A percentile compares a stretch with the other conserved stretches of the same genome.
Evolutionary conservation across 2,888 invertebrate genomes (phyloP).

Genomic region (Agrotis exclamationis): DNA sequence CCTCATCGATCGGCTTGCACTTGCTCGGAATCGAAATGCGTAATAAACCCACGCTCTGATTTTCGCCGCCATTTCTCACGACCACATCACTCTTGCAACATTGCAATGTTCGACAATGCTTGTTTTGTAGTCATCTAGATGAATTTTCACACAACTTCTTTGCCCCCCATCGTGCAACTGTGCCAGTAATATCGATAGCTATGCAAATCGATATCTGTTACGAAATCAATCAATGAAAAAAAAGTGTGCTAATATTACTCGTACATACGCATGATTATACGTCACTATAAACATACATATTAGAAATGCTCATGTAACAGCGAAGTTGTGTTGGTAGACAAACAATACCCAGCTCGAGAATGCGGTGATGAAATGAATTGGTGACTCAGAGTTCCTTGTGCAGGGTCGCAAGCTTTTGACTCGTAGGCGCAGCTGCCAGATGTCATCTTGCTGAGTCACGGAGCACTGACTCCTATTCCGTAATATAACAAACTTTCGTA

Average conservation of each 20-base stretch:
- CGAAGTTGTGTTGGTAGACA: constrained; percentile 59
- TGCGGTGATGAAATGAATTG: constrained; percentile 79
- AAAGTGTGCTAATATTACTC: constrained; percentile 62
- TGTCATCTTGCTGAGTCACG: constrained; percentile 85
- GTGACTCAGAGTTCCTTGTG: constrained; percentile 83
- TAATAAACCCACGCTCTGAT: constrained; percentile 89
- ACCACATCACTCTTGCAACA: constrained; percentile 80
- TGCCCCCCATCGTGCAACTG: constrained; percentile 69
- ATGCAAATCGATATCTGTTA: constrained; percentile 79
- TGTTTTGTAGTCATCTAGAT: constrained; percentile 77
- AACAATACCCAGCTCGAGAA: constrained; percentile 74
- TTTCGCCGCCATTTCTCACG: constrained; percentile 85
- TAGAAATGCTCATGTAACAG: constrained; percentile 69
- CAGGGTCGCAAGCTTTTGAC: constrained; percentile 68
- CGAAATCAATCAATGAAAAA: constrained; percentile 68
- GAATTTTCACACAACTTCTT: constrained; percentile 82
- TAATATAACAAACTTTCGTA: constrained; percentile 75
- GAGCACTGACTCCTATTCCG: constrained; percentile 76
- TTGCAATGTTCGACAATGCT: constrained; percentile 78
- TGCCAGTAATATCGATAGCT: constrained; percentile 73
- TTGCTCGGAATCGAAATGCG: constrained; percentile 80
- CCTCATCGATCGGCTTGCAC: constrained; percentile 82
- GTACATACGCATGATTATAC: constrained; percentile 66
- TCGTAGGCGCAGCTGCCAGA: constrained; percentile 81
- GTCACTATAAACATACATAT: constrained; percentile 66